Base-by-base conservation (phyloP, 2,113 vertebrate genomes). In the Neoarius graeffei region DNA sequence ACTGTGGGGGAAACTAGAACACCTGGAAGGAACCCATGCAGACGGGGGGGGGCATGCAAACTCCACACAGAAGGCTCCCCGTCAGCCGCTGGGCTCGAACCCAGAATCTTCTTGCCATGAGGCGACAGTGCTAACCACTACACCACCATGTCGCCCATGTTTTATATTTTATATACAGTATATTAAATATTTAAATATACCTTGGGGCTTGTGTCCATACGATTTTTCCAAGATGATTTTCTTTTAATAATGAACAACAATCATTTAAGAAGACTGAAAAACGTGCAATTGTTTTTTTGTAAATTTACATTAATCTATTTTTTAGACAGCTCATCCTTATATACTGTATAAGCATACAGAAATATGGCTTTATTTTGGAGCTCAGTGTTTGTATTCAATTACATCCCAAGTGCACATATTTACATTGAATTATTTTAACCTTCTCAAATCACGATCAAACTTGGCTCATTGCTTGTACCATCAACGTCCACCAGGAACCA, bases 371-470 rank as follows among this genome's bases (percentile, higher is more conserved):
- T 74, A 74, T 52, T 77, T 52, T 13, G 48, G n/a, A 13, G 74
- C 11, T 77, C 74, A 25, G 23, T n/a, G 48, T 77, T 77, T 52
- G 7, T 52, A 54, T 77, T 77, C 74, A 14, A 5, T 52, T 77
- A 54, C 23, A 77, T 14, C 48, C 1, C 48, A 52, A 54, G 9
- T 77, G 52, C 11, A 52, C 0, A 52, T 52, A 14, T 76, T 76
- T 76, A 76, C 23, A 77, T 77, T 77, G 6, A 48, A 74, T 74
- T 74, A 74, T 42, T 15, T 74, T 52, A n/a, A 77, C 74, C 50
- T 23, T 25, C 20, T 77, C 4, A 52, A 10, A 50, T 25, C 19
- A 23, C 19, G 48, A 25, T 23, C 35, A 23, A 50, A 20, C 5
- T 50, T 76, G 35, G 20, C 13, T 76, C 8, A 76, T 11, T 76